Evolutionary conservation across 2,113 vertebrate species (phyloP).

Genomic region (Hippocampus barbouri): DNA sequence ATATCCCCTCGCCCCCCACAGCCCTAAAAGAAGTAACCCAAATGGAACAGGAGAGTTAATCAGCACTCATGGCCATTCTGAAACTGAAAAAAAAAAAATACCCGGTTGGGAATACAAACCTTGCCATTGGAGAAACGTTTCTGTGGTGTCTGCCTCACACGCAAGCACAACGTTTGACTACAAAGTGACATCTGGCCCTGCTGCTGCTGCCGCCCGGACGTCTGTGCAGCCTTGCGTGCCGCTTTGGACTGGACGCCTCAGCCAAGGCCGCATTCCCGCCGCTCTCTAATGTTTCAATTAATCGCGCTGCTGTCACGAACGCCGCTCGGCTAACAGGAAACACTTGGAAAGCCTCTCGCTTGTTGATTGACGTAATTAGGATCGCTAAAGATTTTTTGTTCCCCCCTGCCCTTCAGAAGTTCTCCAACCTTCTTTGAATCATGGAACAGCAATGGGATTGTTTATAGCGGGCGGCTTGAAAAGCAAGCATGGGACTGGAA

Average conservation of each 20-base stretch:
- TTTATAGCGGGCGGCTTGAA: conserved; percentile 49
- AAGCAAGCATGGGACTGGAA: conserved; percentile 49
- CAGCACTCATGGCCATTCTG: not conserved
- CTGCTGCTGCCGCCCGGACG: conserved; percentile 32
- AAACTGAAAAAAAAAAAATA: conserved; percentile 8
- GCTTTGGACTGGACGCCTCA: conserved; percentile 37
- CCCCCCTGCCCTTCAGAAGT: conserved; percentile 37
- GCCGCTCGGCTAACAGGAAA: conserved; percentile 66
- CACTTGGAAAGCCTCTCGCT: conserved; percentile 52
- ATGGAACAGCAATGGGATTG: conserved; percentile 53
- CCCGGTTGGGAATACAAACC: conserved; percentile 21
- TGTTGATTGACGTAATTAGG: conserved; percentile 68
- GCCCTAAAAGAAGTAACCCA: not conserved
- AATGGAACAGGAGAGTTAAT: not conserved
- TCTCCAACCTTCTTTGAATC: conserved; percentile 45
- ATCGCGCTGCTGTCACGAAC: conserved; percentile 68
- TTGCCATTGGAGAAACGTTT: conserved; percentile 38
- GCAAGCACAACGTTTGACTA: conserved; percentile 49
- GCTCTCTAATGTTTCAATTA: conserved; percentile 67
- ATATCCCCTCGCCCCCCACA: too few relatives aligned
- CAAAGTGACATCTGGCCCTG: conserved; percentile 56
- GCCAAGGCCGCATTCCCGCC: conserved; percentile 64
- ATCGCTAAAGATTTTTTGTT: conserved; percentile 49
- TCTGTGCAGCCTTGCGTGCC: conserved; percentile 37
- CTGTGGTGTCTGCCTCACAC: conserved; percentile 23